Conservation (phyloP, 2,113 vertebrate genomes). For the Colaptes auratus region DNA sequence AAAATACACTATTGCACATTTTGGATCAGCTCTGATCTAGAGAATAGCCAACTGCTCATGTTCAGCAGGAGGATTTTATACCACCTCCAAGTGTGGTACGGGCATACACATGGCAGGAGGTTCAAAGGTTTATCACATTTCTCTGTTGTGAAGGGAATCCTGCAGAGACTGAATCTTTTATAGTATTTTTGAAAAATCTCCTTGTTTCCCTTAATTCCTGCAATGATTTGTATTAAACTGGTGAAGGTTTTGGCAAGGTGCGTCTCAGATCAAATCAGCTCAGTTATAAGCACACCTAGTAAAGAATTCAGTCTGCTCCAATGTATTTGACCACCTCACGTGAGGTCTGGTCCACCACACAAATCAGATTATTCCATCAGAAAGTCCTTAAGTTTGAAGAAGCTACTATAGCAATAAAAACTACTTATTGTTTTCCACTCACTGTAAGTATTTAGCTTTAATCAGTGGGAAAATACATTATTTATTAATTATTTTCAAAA, state of each 20-base stretch:
- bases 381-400: not conserved
- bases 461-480: not conserved
- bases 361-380: not conserved
- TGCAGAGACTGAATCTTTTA: not conserved
- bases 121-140: not conserved
- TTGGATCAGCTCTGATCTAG: not conserved
- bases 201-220: not conserved
- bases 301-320: not conserved
- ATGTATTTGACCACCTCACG: not conserved
- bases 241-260: not conserved
- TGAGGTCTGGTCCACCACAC: not conserved
- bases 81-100: fast-evolving
- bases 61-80: not conserved
- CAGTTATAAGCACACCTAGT: not conserved
- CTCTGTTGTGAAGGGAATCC: not conserved
- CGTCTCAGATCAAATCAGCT: not conserved
- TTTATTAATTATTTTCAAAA: not conserved
- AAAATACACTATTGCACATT: not conserved
- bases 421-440: constrained; percentile 64
- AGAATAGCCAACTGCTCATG: not conserved
- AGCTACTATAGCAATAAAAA: constrained; percentile 59
- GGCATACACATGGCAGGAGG: fast-evolving
- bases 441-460: constrained; percentile 59
- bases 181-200: not conserved
- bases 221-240: not conserved